Base-by-base conservation (phyloP, 2,888 invertebrate species). In the Leptinotarsa juncta region DNA sequence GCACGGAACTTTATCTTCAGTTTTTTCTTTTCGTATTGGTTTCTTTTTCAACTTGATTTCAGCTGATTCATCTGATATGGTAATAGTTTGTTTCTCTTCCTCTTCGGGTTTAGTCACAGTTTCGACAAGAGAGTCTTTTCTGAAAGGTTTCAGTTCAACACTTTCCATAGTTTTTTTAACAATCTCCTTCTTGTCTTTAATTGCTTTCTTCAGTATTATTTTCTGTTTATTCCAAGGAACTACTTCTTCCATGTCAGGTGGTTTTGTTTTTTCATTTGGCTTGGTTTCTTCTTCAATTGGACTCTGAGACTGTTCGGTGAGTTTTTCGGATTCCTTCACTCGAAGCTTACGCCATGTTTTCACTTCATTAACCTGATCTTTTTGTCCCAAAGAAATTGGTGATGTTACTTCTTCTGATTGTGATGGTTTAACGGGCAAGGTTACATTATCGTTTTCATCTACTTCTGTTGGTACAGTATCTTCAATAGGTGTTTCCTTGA, bases 171-270 rank as follows among this genome's bases (percentile, higher is more conserved):
- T 77, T 74, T 81, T 81, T 73, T 78, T 80, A 32, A 72, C 51
- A 89, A 89, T 79, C 75, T 87, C 86, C 80, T 88, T 89, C 69
- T 79, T 84, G 51, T 86, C 85, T 18, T 84, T 83, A 73, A 84
- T 85, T 1, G 88, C 81, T 75, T 84, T 87, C 75, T 90, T 91
- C 32, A 91, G 82, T 57, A 85, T 87, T n/a, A 91, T 88, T 78
- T 90, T 89, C 86, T 94, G 92, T 82, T 93, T 90, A 12, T 91
- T 94, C 91, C 91, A 91, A n/a, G 91, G 90, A 78, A 83, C 53
- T 55, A 70, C 69, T 76, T 82, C 80, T 71, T 90, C 89, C 50
- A 68, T 65, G 92, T 42, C 23, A n/a, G 67, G 50, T 49, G 48
- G 42, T 67, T 76, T 76, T 68, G 18, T 66, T 69, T 66, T 67